Evolutionary conservation across 2,797 vertebrate genomes (phyloP), one percentile per base, ranked within the genome.

Genomic region (Rhabdomys pumilio): DNA sequence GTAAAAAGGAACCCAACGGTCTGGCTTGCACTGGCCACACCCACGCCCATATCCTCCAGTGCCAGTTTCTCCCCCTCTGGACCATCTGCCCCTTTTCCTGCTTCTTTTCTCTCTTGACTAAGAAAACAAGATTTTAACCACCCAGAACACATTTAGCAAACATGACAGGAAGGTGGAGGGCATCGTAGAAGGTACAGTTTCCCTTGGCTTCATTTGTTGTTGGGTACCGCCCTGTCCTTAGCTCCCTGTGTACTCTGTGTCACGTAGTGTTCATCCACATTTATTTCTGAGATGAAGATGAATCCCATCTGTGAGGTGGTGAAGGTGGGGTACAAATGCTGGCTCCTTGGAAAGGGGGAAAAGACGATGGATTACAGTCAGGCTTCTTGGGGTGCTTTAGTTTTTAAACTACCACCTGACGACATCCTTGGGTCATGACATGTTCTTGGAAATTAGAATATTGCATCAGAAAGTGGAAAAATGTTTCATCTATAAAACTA

Each of bases 1-100:
- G 75, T 61, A 67, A 89, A 38, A 31, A 4, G 3, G 92, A 96
- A 47, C 87, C 87, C n/a, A 77, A 90, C 29, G 85, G 13, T 67
- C 93, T 85, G 86, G 75, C 81, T 89, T 55, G 89, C 65, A 11
- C 41, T 20, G 83, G 95, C 80, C 93, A 89, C 6, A 0, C 92
- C 80, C 93, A 89, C 6, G 0, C 92, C 84, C 89, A 75, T 38
- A 2, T 63, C 65, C 88, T 59, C 83, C 76, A 26, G 94, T 69
- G 96, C 96, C 96, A 95, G 88, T 77, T 91, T 89, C 89, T 91
- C 34, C 92, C 79, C 6, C n/a, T 76, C 79, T 67, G 91, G 76
- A 77, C 97, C 97, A 97, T 98, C 97, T 98, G 97, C 91, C 94
- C 44, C 41, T 47, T 91, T 96, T 96, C 83, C 90, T 95, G 85